phyloP scores from a whole-genome alignment of 2,797 vertebrate genomes.

The Notolepis coatsorum region DNA sequence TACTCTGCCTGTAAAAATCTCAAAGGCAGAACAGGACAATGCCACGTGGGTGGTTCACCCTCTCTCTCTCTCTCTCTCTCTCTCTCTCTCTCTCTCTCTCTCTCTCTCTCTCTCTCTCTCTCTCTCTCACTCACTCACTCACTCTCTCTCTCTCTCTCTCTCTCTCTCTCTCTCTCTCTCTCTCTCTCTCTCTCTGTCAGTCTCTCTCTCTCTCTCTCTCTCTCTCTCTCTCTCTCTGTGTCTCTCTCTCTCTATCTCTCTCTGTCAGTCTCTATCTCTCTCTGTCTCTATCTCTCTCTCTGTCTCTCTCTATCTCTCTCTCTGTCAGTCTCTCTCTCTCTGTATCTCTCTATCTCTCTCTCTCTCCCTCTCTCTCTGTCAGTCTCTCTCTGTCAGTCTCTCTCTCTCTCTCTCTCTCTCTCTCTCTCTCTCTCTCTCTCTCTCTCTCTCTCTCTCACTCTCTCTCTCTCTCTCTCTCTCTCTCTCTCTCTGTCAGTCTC shows the following conservation, averaged over 20 bases:
- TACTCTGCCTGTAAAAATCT: constrained; percentile 33
- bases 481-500: constrained; percentile 45
- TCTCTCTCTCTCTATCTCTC: not conserved
- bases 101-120: constrained; percentile 16
- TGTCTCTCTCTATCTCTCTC: no score
- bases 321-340: no score
- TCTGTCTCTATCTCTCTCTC: no score
- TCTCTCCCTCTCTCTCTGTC: no score
- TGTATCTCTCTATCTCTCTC: no score
- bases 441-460: no score
- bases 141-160: constrained; percentile 57
- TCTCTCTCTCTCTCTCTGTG: not conserved
- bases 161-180: not conserved
- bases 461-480: not conserved
- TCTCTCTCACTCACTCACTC: constrained; percentile 49
- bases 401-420: no score
- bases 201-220: no score
- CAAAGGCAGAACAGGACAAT: constrained; percentile 52
- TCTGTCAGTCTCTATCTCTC: no score
- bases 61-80: constrained; percentile 5
- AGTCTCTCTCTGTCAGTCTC: no score
- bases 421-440: no score
- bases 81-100: not conserved
- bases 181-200: not conserved
- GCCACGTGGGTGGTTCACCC: constrained; percentile 58